These are phyloP conservation scores for Lobophora halterata DNA, from an alignment of 2,888 invertebrate species.

Conservation along the genomic window DNA sequence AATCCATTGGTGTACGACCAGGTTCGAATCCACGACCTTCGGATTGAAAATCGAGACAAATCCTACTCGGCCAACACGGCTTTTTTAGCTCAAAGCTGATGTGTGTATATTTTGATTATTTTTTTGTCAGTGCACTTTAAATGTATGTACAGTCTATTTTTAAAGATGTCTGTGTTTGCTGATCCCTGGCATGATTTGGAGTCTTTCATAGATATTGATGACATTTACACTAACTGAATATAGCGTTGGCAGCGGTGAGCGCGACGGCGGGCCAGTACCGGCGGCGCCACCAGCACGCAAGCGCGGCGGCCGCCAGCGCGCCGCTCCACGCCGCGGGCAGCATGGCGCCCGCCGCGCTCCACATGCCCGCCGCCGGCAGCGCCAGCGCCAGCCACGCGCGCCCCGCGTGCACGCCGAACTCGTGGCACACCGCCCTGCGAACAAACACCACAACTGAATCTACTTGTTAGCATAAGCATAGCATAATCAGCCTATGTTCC, in stretches of 20 bases:
- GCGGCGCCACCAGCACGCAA: slow-evolving; percentile 94
- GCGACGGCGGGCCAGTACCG: slow-evolving; percentile 90
- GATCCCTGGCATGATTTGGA: no score
- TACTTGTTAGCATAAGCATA: no score
- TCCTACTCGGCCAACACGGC: no score
- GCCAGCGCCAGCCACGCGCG: slow-evolving; percentile 90
- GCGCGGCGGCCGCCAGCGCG: slow-evolving; percentile 90
- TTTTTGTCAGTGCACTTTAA: no score
- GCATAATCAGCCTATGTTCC: no score
- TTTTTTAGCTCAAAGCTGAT: no score
- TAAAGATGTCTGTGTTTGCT: no score
- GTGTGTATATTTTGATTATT: no score
- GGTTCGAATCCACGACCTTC: no score
- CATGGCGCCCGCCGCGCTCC: slow-evolving; percentile 91
- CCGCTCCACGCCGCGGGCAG: slow-evolving; percentile 97
- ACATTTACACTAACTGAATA: slow-evolving; percentile 77
- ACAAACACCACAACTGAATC: slow-evolving; percentile 1
- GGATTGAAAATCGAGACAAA: no score
- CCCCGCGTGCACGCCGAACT: slow-evolving; percentile 94
- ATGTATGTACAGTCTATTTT: background rate
- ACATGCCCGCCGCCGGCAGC: slow-evolving; percentile 94
- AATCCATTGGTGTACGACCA: no score
- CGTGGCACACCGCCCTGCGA: slow-evolving; percentile 90
- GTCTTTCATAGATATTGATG: no score
- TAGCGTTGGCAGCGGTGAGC: slow-evolving; percentile 89